These are phyloP conservation scores for Psophia crepitans DNA, from an alignment of 2,113 vertebrate genomes.

Conservation along the genomic window DNA sequence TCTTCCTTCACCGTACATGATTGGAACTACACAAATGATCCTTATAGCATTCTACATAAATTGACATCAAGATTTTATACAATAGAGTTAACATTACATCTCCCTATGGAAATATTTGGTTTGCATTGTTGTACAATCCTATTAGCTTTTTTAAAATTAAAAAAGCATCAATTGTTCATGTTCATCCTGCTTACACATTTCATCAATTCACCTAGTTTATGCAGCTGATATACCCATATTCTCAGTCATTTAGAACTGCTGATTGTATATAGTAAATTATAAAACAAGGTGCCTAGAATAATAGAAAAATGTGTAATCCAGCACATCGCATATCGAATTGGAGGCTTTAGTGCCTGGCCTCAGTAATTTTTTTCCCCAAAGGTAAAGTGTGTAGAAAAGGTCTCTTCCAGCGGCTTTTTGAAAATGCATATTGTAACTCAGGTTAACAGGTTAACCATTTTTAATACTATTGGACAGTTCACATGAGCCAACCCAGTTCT, in stretches of 20 bases:
- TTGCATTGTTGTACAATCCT: not conserved
- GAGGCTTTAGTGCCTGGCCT: not conserved
- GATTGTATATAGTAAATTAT: not conserved
- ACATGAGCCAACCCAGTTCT: not conserved
- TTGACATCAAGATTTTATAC: not conserved
- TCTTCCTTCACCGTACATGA: not conserved
- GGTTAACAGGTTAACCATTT: not conserved
- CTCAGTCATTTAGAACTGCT: not conserved
- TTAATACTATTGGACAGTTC: not conserved
- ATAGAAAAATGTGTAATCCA: not conserved
- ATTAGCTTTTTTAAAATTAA: not conserved
- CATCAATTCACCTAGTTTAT: not conserved
- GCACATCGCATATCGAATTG: not conserved
- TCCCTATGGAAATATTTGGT: not conserved
- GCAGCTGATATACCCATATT: not conserved
- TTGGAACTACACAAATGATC: not conserved
- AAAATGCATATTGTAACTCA: not conserved
- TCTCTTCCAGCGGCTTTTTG: not conserved
- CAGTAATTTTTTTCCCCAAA: not conserved
- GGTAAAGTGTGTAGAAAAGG: not conserved
- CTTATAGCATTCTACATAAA: not conserved
- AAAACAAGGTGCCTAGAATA: not conserved
- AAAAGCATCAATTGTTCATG: not conserved
- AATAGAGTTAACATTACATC: not conserved
- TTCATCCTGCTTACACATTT: not conserved